phyloP scores from a whole-genome alignment of 2,797 vertebrate genomes.

The Melanotaenia pygmaea region DNA sequence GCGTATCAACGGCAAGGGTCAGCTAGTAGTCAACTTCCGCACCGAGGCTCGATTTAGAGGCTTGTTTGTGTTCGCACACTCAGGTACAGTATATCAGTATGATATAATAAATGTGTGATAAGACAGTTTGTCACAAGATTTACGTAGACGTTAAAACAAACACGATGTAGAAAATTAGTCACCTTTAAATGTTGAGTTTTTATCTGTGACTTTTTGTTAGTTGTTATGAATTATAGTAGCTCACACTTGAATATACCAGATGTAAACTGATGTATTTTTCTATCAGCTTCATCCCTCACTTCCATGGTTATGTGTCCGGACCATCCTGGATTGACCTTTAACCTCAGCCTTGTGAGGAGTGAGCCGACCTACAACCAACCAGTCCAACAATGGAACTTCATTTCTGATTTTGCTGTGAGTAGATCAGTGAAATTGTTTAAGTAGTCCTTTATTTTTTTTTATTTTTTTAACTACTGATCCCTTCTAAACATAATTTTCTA shows the following conservation, averaged over 20 bases:
- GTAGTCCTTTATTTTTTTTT: not conserved
- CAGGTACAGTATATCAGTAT: slow-evolving; percentile 75
- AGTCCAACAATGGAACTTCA: slow-evolving; percentile 93
- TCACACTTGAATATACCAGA: not conserved
- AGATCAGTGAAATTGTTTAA: not conserved
- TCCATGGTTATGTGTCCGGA: slow-evolving; percentile 92
- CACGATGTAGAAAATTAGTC: not conserved
- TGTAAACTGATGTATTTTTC: not conserved
- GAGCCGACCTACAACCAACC: slow-evolving; percentile 93
- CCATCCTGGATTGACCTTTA: slow-evolving; percentile 91
- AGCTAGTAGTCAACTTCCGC: slow-evolving; percentile 94
- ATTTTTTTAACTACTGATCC: slow-evolving; percentile 5
- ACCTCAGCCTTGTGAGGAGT: slow-evolving; percentile 88
- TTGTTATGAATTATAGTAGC: not conserved
- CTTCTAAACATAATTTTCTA: not conserved
- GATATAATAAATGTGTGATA: not conserved
- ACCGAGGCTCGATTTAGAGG: slow-evolving; percentile 93
- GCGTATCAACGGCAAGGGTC: slow-evolving; percentile 91
- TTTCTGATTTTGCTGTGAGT: slow-evolving; percentile 94
- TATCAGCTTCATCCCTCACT: slow-evolving; percentile 83
- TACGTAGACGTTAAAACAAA: not conserved
- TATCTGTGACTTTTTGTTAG: not conserved
- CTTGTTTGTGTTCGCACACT: slow-evolving; percentile 88
- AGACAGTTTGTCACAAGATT: not conserved
- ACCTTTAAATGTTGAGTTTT: not conserved